Evolutionary conservation across 2,797 vertebrate species (phyloP), one percentile per base, ranked within the genome.

Genomic region (Tolypeutes matacus): DNA sequence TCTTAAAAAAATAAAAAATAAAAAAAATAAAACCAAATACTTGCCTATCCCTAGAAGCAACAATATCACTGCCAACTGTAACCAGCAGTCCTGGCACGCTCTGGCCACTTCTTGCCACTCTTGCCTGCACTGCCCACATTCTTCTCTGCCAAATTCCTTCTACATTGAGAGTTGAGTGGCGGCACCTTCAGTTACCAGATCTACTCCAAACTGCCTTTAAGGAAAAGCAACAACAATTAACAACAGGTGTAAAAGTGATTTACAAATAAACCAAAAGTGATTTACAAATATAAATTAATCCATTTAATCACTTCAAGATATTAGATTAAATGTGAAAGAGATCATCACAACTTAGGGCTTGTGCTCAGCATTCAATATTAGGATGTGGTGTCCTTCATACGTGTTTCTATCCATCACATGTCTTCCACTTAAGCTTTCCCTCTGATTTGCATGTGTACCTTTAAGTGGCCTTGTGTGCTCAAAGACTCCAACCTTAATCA

Each of bases 251-350:
- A 58, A 49, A 36, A 7, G 39, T 25, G 2, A 10, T 64, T 64
- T 64, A 70, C 20, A 91, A 82, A 82, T 62, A 36, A 75, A 72
- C 42, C 9, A 89, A 76, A 82, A 85, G 75, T 75, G 62, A 89
- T 20, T 75, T 46, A 46, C 9, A 56, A 53, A 62, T 62, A 69
- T 25, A 53, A 46, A 3, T 20, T 53, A 83, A 29, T 1, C 69
- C n/a, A 25, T 77, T 62, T 36, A 76, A 46, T 87, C 76, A 91
- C 17, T 34, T 31, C 21, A 34, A 23, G 34, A n/a, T 69, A 31
- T 14, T 76, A 67, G 6, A 9, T 46, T 23, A 86, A 91, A 91
- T 0, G 25, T 10, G 51, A 77, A 86, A 64, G 25, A 2, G 8
- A 8, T 49, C 23, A 36, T 91, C 56, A 29, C 12, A n/a, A 8